Base-by-base conservation (phyloP, 1,140 invertebrate genomes). In the Daktulosphaira vitifoliae region DNA sequence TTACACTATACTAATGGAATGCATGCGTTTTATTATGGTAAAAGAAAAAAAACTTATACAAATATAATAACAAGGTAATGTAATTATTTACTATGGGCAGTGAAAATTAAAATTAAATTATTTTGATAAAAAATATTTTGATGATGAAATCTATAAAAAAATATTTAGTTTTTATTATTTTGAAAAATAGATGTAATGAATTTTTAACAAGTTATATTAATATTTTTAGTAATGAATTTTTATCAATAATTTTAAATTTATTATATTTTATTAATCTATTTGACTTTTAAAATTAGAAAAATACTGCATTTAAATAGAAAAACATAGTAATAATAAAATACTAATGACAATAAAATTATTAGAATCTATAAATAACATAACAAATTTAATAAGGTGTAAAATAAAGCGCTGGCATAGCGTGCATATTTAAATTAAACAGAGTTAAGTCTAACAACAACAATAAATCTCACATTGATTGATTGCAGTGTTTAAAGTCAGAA, bases 311-410 rank as follows among this genome's bases (percentile, higher is more conserved):
- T 16, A 48, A 62, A 62, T 33, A 33, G n/a, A 7, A 7, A 16
- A 44, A 44, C 9, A 62, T 62, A 33, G 46, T 62, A 62, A 62
- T 59, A 59, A n/a, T n/a, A n/a, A n/a, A 15, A 62, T 59, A 48
- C 16, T 48, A 48, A 62, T 29, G 38, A 62, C 29, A 33, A 62
- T 22, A 62, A 33, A 62, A 62, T 48, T 46, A 59, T 62, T 62
- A 62, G 54, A 62, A 46, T 59, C 53, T 59, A 59, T 59, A 59
- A 29, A 46, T 46, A 62, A 62, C 56, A 48, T 62, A 62, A 62
- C 56, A 62, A 62, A 62, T 62, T 62, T 13, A 48, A 62, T 44
- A 44, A 26, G 54, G 16, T 62, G 38, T 62, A 29, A 46, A 62
- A 62, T 48, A 18, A 62, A 46, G 56, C 56, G 42, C 42, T 46